phyloP scores from a whole-genome alignment of 2,888 invertebrate species.

The Sycophila texana region DNA sequence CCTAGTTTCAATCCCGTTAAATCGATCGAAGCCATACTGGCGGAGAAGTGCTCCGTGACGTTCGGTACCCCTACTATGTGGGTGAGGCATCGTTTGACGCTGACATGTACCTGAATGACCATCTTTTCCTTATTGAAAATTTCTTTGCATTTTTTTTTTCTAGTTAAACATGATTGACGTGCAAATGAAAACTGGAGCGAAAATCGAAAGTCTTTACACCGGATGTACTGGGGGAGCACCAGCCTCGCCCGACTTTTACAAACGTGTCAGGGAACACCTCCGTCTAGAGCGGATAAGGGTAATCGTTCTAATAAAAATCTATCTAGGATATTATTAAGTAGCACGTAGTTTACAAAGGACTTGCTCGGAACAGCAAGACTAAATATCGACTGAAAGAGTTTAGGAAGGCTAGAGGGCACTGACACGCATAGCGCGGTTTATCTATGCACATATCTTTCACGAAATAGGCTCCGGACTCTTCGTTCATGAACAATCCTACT shows the following conservation, averaged over 20 bases:
- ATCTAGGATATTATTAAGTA: neutral
- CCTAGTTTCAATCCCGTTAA: constrained; percentile 80
- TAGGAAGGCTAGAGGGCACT: constrained; percentile 41
- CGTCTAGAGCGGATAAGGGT: constrained; percentile 78
- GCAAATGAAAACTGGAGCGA: constrained; percentile 75
- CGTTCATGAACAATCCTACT: constrained; percentile 26
- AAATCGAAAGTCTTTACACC: constrained; percentile 76
- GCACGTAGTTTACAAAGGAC: too few relatives aligned
- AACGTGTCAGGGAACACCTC: constrained; percentile 76
- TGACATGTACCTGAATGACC: neutral
- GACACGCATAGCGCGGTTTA: constrained; percentile 57
- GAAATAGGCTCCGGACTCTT: constrained; percentile 37
- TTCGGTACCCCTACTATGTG: constrained; percentile 92
- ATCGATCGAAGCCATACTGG: constrained; percentile 80
- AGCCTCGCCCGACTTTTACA: constrained; percentile 81
- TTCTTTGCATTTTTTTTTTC: neutral
- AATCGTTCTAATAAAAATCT: neutral
- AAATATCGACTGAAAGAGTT: constrained; percentile 40
- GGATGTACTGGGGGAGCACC: constrained; percentile 86
- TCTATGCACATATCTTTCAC: constrained; percentile 68
- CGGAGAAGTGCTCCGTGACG: constrained; percentile 83
- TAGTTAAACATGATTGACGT: constrained; percentile 83
- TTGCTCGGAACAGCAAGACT: neutral
- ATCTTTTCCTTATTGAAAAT: neutral
- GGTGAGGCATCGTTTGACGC: constrained; percentile 63